A percentile compares a stretch with the other conserved stretches of the same genome.
phyloP scores from a whole-genome alignment of 2,797 vertebrate genomes.

The Helarctos malayanus region DNA sequence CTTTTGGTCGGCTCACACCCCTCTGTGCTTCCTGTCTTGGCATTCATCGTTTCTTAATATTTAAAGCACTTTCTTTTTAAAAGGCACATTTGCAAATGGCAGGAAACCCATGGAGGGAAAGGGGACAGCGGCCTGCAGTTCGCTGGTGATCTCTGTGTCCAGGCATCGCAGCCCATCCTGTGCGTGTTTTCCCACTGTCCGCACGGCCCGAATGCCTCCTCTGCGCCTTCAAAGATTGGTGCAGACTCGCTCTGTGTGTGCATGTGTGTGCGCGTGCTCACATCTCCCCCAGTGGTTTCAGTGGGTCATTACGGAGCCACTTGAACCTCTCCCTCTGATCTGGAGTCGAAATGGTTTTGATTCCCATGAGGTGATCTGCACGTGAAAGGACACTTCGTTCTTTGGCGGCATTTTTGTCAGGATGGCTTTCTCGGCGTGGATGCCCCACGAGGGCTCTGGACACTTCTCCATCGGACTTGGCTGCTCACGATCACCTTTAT shows the following conservation, averaged over 20 bases:
- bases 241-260: not conserved
- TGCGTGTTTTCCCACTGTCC: rapidly evolving
- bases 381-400: not conserved
- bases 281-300: not conserved
- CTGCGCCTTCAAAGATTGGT: not conserved
- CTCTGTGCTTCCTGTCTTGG: not conserved
- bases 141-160: too few species aligned
- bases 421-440: not conserved
- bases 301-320: rapidly evolving
- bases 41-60: rapidly evolving
- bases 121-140: too few species aligned
- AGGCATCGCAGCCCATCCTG: too few species aligned
- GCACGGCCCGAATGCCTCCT: rapidly evolving
- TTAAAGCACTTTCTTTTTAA: not conserved
- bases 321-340: not conserved
- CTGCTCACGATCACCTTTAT: not conserved
- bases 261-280: rapidly evolving
- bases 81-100: not conserved
- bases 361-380: not conserved
- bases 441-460: not conserved
- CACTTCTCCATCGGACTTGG: not conserved
- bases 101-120: too few species aligned
- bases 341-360: not conserved
- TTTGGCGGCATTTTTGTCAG: not conserved
- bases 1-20: not conserved